Conservation (phyloP, 92 coral and sea anemone species). For the Zoanthus sansibaricus region DNA sequence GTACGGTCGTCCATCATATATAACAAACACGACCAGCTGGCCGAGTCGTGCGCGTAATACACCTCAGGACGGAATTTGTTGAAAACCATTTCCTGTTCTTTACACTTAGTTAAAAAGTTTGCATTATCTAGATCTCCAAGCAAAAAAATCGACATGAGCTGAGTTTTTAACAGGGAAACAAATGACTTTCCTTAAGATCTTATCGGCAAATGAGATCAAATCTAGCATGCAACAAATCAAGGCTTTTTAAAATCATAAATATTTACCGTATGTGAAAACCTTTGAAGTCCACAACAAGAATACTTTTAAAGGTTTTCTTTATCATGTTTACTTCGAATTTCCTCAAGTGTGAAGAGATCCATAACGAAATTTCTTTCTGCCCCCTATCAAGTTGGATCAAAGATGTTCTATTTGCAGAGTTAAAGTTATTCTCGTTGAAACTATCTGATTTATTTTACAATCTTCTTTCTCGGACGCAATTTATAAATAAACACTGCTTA, state of each 20-base stretch:
- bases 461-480: background rate
- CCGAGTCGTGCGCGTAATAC: background rate
- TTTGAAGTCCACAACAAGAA: background rate
- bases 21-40: background rate
- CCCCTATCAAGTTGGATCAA: slow-evolving; percentile 20
- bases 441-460: slow-evolving; percentile 9
- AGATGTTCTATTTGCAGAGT: background rate
- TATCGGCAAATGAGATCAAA: background rate
- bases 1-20: background rate
- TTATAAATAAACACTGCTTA: slow-evolving; percentile 23
- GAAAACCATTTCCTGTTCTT: slow-evolving; percentile 26
- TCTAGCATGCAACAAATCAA: background rate
- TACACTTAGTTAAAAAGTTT: background rate
- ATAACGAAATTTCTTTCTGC: background rate
- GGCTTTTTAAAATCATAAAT: background rate
- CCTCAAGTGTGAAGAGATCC: slow-evolving; percentile 8
- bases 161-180: background rate
- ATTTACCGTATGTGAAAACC: background rate
- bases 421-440: background rate
- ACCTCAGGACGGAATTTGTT: background rate
- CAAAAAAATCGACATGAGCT: background rate
- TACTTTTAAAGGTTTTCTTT: background rate
- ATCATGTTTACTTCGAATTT: slow-evolving; percentile 1
- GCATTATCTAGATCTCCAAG: background rate
- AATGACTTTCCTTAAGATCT: slow-evolving; percentile 25